Evolutionary conservation across 1,140 invertebrate species (phyloP).

Genomic region (Cherax destructor): DNA sequence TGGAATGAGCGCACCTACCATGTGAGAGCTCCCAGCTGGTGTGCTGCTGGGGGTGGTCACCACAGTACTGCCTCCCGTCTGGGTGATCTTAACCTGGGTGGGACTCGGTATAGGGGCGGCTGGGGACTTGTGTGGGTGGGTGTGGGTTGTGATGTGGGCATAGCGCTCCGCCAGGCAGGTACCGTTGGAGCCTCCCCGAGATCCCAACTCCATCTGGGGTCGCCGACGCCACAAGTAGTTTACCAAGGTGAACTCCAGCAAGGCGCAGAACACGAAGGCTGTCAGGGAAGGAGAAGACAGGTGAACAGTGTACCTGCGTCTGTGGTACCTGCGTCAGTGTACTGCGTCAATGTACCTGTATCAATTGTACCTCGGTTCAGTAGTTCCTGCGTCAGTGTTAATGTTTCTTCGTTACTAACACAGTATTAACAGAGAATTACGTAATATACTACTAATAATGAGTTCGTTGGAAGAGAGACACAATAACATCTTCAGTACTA

Average conservation of each 20-base stretch:
- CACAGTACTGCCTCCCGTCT: conserved; percentile 14
- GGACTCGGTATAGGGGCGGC: conserved; percentile 15
- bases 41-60: conserved; percentile 39
- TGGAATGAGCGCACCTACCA: background rate
- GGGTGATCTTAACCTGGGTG: conserved; percentile 53
- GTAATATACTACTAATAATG: no score
- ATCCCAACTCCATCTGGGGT: conserved; percentile 38
- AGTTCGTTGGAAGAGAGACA: no score
- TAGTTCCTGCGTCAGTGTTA: no score
- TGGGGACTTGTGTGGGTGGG: background rate
- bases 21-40: conserved; percentile 5
- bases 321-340: no score
- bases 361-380: no score
- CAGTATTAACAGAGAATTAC: no score
- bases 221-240: conserved; percentile 63
- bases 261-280: conserved; percentile 61
- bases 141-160: conserved; percentile 28
- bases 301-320: background rate
- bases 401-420: no score
- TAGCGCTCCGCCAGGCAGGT: conserved; percentile 36
- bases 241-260: conserved; percentile 63
- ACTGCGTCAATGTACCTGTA: no score
- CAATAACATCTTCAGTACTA: no score
- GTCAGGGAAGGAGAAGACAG: background rate
- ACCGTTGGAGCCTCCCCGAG: conserved; percentile 44